Base-by-base conservation (phyloP, 1,140 invertebrate species). In the Idris sp. region DNA sequence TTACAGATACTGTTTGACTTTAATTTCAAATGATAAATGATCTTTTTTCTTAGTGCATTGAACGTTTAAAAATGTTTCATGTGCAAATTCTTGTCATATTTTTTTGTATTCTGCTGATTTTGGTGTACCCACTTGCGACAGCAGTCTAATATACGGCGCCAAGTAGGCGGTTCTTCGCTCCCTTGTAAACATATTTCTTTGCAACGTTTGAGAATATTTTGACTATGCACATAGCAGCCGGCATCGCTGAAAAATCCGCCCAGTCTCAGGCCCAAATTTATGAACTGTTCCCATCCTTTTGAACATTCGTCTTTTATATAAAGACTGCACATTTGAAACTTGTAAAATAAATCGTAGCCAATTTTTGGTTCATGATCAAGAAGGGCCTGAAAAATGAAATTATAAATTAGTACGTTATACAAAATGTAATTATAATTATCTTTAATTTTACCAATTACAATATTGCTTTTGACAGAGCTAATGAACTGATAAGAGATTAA, bases 221-320 rank as follows among this genome's bases (percentile, higher is more conserved):
- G 90, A 79, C 93, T 93, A 78, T 94, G 91, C 18, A 83, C 81
- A 85, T 93, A 94, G 93, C 94, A 96, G 0, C 94, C 94, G n/a
- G 92, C 92, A 78, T 97, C 95, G 78, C 92, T 93, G 0, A 96
- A 89, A 87, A 97, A 97, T 48, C 91, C 90, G 68, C 94, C 93
- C 74, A 92, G 69, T 77, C 87, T 84, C 28, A 92, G 74, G 25
- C 91, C 91, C 25, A 90, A 73, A 74, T 90, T 88, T 51, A 92
- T 90, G 10, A 85, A 62, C 33, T 79, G 81, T 28, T 83, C 79
- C 3, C 79, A 61, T 2, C 48, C 44, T 8, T 16, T 19, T 19
- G 56, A 40, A 48, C n/a, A n/a, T n/a, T 81, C 79, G 25, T 80
- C 68, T 28, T 53, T 65, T 11, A 64, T 49, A 15, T 36, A 18